Percentiles rank a stretch among this genome's conserved stretches.
Conservation (phyloP, 2,113 vertebrate genomes). For the Pangasianodon hypophthalmus region DNA sequence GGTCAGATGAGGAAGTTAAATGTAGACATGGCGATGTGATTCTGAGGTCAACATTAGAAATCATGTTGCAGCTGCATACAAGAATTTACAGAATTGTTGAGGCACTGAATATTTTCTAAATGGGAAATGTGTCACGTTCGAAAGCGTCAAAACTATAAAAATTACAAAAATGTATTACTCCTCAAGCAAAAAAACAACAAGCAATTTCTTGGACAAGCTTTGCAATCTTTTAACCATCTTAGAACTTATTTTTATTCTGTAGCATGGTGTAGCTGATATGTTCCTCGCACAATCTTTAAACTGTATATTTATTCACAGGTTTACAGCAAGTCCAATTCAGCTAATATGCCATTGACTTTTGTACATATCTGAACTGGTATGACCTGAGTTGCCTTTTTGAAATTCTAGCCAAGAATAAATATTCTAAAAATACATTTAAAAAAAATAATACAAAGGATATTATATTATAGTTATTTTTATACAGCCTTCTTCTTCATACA, state of each 20-base stretch:
- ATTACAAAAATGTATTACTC: not conserved
- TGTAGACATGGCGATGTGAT: conserved; percentile 7
- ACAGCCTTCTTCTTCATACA: not conserved
- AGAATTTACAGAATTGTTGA: not conserved
- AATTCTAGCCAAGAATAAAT: not conserved
- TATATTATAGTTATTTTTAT: not conserved
- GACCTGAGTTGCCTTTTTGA: not conserved
- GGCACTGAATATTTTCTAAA: not conserved
- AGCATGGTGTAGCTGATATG: not conserved
- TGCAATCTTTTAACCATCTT: not conserved
- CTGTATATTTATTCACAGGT: not conserved
- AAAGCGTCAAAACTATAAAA: not conserved
- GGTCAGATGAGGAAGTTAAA: conserved; percentile 35
- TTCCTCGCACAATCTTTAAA: not conserved
- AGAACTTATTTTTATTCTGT: not conserved
- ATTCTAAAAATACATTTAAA: not conserved
- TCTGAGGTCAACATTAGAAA: conserved; percentile 27
- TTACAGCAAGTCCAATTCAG: not conserved
- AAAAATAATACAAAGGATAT: too few relatives aligned
- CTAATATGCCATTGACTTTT: not conserved
- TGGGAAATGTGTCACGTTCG: not conserved
- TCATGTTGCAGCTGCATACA: not conserved
- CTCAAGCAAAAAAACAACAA: not conserved
- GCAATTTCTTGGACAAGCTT: not conserved
- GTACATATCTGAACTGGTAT: not conserved